Evolutionary conservation across 1,140 invertebrate genomes (phyloP).

Genomic region (Cotesia glomerata): DNA sequence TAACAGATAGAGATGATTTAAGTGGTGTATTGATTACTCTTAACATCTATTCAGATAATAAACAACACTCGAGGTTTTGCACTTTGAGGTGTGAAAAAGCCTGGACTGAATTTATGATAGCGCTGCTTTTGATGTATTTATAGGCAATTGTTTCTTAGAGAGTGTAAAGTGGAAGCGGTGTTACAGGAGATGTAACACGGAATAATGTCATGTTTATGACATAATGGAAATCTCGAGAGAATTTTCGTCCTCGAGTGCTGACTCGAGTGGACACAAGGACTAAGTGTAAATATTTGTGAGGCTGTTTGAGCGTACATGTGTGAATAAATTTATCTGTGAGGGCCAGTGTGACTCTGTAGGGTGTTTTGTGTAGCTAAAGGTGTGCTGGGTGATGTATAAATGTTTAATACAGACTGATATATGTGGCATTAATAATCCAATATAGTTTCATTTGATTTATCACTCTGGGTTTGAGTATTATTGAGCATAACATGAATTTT

Average conservation of each 20-base stretch:
- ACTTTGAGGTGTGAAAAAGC: too few species aligned
- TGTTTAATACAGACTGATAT: background rate
- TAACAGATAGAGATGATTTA: too few species aligned
- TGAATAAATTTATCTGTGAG: too few species aligned
- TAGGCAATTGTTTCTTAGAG: too few species aligned
- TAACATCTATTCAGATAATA: too few species aligned
- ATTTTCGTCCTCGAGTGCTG: background rate
- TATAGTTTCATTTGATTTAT: background rate
- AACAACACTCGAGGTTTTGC: too few species aligned
- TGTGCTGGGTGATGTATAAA: background rate
- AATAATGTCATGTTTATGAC: background rate
- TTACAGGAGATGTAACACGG: background rate
- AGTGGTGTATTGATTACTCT: too few species aligned
- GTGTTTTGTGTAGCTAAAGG: background rate
- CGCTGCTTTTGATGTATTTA: too few species aligned
- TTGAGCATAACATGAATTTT: background rate
- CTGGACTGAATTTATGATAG: too few species aligned
- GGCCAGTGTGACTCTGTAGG: background rate
- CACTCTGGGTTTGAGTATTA: background rate
- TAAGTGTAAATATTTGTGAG: too few species aligned
- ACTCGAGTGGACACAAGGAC: background rate
- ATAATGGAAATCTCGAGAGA: background rate
- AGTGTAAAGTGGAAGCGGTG: background rate
- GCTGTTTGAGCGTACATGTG: too few species aligned
- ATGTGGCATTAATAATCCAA: constrained; percentile 3